These are phyloP conservation scores for Cataglyphis hispanica DNA, from an alignment of 1,140 invertebrate genomes.

Conservation along the genomic window DNA sequence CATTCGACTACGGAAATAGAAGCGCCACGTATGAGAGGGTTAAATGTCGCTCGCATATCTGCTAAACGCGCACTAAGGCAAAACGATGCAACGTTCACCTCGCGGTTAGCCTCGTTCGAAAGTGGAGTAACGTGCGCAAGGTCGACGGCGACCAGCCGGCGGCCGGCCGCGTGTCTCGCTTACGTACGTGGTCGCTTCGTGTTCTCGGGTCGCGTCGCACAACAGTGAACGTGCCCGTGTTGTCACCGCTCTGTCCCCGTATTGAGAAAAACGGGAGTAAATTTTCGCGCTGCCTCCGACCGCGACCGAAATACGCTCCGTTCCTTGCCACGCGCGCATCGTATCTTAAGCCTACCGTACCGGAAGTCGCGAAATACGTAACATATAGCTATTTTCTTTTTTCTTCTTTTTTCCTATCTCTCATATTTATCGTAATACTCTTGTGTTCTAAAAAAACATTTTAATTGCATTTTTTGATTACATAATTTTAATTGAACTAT, in stretches of 20 bases:
- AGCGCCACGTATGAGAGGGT: slow-evolving; percentile 8
- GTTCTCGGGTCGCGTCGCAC: slow-evolving; percentile 23
- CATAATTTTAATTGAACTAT: not conserved
- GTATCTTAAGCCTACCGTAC: slow-evolving; percentile 23
- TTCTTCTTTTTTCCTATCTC: not conserved
- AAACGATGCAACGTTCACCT: slow-evolving; percentile 19
- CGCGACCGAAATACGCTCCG: slow-evolving; percentile 32
- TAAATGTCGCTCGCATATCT: not conserved
- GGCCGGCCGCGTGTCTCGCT: slow-evolving; percentile 23
- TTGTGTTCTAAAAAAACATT: not conserved
- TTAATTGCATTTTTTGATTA: not conserved
- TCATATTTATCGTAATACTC: not conserved
- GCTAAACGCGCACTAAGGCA: slow-evolving; percentile 17
- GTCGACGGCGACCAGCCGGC: slow-evolving; percentile 41
- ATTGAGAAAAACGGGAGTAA: slow-evolving; percentile 43
- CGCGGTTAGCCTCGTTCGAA: slow-evolving; percentile 61
- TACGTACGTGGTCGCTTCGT: slow-evolving; percentile 17
- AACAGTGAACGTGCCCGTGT: slow-evolving; percentile 32
- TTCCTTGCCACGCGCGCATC: not conserved
- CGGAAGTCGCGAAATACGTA: slow-evolving; percentile 32
- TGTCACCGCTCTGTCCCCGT: not conserved
- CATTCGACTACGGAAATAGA: not conserved
- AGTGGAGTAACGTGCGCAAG: slow-evolving; percentile 67
- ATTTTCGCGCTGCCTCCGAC: slow-evolving; percentile 10
- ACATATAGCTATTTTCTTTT: not conserved